Conservation (phyloP, 2,888 invertebrate genomes). For the Cecidostiba fungosa region DNA sequence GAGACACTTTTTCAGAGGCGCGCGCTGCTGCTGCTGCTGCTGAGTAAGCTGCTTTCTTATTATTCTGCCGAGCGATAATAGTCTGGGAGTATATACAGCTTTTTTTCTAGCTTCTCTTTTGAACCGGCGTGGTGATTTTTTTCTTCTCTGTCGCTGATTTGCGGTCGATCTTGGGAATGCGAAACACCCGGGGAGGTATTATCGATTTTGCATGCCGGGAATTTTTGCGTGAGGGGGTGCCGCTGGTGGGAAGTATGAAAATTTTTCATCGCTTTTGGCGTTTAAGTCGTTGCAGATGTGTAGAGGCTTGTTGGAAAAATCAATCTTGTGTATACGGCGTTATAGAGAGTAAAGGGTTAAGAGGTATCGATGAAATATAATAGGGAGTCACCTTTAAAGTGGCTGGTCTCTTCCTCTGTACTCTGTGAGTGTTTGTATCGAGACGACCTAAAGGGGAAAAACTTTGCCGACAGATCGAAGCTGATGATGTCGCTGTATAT, state of each 20-base stretch:
- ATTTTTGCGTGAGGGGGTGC: not conserved
- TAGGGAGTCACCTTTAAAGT: not conserved
- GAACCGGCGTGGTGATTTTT: not conserved
- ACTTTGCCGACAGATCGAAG: not conserved
- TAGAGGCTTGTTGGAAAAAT: not conserved
- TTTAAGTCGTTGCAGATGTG: not conserved
- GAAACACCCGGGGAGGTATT: not conserved
- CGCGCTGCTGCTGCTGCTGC: slow-evolving; percentile 27
- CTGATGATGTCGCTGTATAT: not conserved
- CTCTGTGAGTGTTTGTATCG: not conserved
- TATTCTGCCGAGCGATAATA: not conserved
- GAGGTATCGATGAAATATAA: not conserved
- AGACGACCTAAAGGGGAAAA: not conserved
- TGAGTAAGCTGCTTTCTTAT: slow-evolving; percentile 30
- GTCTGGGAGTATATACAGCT: not conserved
- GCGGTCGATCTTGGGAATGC: not conserved
- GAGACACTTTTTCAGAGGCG: slow-evolving; percentile 8
- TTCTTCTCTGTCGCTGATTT: not conserved
- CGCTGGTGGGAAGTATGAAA: too few species aligned
- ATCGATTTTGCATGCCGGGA: not conserved
- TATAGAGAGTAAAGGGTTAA: not conserved
- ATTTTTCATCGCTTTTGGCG: too few species aligned
- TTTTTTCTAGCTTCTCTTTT: slow-evolving; percentile 14
- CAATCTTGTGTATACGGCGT: not conserved
- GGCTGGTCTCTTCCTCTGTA: not conserved